Percentiles rank a stretch among this genome's conserved stretches.
Conservation (phyloP, 2,113 vertebrate species). For the Chiloscyllium plagiosum region DNA sequence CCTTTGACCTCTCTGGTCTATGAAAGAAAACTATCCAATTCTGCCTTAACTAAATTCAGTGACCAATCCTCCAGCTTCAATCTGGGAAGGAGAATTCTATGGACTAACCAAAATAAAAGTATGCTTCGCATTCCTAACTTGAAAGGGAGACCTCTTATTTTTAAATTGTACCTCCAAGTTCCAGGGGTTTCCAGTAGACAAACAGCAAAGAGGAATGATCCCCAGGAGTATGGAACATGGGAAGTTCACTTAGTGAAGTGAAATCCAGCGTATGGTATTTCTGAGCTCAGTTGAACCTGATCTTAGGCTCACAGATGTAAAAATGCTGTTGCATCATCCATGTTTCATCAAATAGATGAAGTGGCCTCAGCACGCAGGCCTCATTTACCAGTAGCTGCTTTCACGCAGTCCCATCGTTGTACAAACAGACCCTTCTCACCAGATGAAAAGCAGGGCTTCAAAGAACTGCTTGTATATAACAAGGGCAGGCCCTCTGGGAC, state of each 20-base stretch:
- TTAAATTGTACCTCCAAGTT: too few relatives aligned
- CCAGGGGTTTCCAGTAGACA: not conserved
- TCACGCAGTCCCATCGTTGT: not conserved
- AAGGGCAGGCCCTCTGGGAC: not conserved
- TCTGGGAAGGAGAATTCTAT: too few relatives aligned
- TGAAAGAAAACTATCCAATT: too few relatives aligned
- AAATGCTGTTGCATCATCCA: not conserved
- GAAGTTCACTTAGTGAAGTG: not conserved
- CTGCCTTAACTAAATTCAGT: too few relatives aligned
- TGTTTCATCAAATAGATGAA: not conserved
- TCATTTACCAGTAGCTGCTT: not conserved
- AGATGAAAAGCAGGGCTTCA: slow-evolving; percentile 34
- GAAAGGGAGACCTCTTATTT: too few relatives aligned
- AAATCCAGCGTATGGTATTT: not conserved
- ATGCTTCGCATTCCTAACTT: too few relatives aligned
- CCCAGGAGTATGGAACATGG: not conserved
- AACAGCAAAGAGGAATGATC: not conserved
- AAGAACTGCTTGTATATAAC: slow-evolving; percentile 16
- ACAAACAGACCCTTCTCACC: not conserved
- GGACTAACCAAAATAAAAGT: too few relatives aligned
- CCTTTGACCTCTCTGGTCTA: too few relatives aligned
- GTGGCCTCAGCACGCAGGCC: not conserved
- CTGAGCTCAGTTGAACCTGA: not conserved
- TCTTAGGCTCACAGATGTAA: not conserved
- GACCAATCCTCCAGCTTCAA: too few relatives aligned